These are phyloP conservation scores for Semotilus atromaculatus DNA, from an alignment of 2,797 vertebrate species.

Conservation along the genomic window DNA sequence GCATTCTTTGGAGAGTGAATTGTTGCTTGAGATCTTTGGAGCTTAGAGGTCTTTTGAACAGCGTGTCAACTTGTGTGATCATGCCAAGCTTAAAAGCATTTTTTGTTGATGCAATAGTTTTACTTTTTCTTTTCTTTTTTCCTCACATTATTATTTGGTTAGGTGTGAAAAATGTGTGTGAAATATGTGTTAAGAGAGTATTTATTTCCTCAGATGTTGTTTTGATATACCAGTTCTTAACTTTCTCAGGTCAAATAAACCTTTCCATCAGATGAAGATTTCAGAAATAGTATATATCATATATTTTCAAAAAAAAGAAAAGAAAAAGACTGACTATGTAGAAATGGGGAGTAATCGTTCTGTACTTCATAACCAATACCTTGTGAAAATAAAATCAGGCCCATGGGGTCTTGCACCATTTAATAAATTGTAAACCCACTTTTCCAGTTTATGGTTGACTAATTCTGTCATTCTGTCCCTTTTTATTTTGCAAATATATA, in stretches of 20 bases:
- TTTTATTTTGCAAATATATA: not conserved
- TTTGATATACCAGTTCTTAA: not conserved
- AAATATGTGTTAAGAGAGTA: not conserved
- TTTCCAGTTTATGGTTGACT: too few species aligned
- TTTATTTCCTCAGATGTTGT: not conserved
- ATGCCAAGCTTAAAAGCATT: constrained; percentile 13
- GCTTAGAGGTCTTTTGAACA: constrained; percentile 25
- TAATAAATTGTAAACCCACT: not conserved
- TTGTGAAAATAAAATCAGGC: not conserved
- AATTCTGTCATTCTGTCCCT: not conserved
- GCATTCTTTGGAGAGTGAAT: constrained; percentile 37
- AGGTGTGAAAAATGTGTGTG: too few species aligned
- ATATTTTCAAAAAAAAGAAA: not conserved
- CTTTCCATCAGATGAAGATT: not conserved
- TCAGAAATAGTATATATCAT: not conserved
- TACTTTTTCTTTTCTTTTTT: not conserved
- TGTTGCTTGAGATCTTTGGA: constrained; percentile 45
- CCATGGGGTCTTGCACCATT: not conserved
- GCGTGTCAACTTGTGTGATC: constrained; percentile 54
- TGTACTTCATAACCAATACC: not conserved
- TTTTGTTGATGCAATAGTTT: constrained; percentile 4
- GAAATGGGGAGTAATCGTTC: not conserved
- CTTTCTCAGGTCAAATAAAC: not conserved
- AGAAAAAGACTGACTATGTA: not conserved
- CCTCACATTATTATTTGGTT: not conserved